Conservation (phyloP, 1,140 invertebrate genomes). For the Halictus rubicundus region DNA sequence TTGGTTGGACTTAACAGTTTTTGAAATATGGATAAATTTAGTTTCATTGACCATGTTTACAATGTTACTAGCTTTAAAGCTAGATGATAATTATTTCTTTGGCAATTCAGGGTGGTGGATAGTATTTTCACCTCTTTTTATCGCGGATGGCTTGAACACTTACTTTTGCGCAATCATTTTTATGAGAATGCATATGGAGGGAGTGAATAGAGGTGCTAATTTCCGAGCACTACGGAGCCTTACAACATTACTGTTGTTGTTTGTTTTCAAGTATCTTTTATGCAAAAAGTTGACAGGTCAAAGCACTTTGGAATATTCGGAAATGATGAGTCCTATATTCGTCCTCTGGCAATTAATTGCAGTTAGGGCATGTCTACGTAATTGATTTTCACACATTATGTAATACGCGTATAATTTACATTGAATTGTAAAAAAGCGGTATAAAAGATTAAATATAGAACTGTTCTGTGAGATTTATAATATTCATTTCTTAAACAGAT, state of each 20-base stretch:
- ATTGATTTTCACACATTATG: slow-evolving; percentile 72
- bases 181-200: slow-evolving; percentile 93
- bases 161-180: slow-evolving; percentile 97
- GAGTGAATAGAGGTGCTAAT: slow-evolving; percentile 87
- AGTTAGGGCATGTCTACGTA: slow-evolving; percentile 94
- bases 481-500: too few species aligned
- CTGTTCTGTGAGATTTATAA: neutral
- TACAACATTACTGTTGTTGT: slow-evolving; percentile 90
- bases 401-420: neutral
- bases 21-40: slow-evolving; percentile 95
- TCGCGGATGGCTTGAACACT: slow-evolving; percentile 93
- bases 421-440: neutral
- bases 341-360: slow-evolving; percentile 94
- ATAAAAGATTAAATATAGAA: neutral
- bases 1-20: slow-evolving; percentile 95
- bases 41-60: slow-evolving; percentile 92
- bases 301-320: slow-evolving; percentile 91
- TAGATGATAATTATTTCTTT: slow-evolving; percentile 84
- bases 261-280: slow-evolving; percentile 95
- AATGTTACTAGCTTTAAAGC: slow-evolving; percentile 88
- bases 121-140: slow-evolving; percentile 94
- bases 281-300: slow-evolving; percentile 93
- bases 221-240: slow-evolving; percentile 92
- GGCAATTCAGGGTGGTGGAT: slow-evolving; percentile 87
- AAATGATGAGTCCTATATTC: slow-evolving; percentile 95